These are phyloP conservation scores for Phortica okadai DNA, from an alignment of 2,888 invertebrate genomes.

Conservation along the genomic window DNA sequence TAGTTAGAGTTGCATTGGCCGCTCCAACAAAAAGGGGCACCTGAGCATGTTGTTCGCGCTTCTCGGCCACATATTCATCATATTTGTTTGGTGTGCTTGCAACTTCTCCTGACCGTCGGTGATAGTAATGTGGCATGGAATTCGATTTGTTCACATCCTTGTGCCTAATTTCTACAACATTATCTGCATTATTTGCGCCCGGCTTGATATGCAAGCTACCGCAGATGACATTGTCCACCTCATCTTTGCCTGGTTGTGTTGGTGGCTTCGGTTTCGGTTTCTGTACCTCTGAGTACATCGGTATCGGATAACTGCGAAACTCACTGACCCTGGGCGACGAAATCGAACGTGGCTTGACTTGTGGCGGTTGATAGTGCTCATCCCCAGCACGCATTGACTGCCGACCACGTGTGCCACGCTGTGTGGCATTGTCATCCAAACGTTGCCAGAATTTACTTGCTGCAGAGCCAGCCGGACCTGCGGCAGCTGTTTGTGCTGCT, in stretches of 20 bases:
- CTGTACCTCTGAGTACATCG: constrained; percentile 73
- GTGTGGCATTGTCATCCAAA: constrained; percentile 78
- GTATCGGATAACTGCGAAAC: constrained; percentile 64
- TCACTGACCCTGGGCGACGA: constrained; percentile 71
- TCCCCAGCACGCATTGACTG: constrained; percentile 45
- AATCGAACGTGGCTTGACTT: constrained; percentile 71
- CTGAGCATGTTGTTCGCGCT: constrained; percentile 67
- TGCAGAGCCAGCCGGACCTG: constrained; percentile 49
- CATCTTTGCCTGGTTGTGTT: constrained; percentile 41
- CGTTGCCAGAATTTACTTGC: constrained; percentile 82
- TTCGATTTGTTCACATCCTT: constrained; percentile 70
- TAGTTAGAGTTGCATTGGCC: neutral
- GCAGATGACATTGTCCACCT: constrained; percentile 66
- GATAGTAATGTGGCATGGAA: constrained; percentile 75
- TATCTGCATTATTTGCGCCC: constrained; percentile 59
- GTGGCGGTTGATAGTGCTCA: constrained; percentile 59
- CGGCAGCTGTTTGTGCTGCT: constrained; percentile 61
- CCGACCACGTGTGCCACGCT: constrained; percentile 62
- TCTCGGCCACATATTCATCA: constrained; percentile 75
- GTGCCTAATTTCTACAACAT: constrained; percentile 71
- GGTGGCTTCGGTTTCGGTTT: constrained; percentile 65
- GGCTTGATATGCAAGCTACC: constrained; percentile 74
- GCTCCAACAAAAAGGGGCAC: constrained; percentile 49
- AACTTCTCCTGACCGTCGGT: constrained; percentile 67
- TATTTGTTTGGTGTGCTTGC: constrained; percentile 72